phyloP scores from a whole-genome alignment of 2,888 invertebrate species.

The Scaeva pyrastri region DNA sequence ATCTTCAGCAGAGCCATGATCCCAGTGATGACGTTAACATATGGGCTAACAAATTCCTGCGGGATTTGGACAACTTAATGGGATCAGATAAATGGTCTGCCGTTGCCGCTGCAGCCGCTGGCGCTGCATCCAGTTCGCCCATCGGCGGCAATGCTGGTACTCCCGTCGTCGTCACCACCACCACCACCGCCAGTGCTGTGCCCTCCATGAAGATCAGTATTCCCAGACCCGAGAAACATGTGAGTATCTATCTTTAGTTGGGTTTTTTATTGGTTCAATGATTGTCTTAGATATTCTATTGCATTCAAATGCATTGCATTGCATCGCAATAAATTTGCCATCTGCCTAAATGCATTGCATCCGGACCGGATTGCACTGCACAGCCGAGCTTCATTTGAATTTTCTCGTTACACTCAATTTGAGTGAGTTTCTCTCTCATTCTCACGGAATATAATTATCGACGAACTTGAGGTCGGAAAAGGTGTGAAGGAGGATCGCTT shows the following conservation, averaged over 20 bases:
- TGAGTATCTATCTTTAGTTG: constrained; percentile 78
- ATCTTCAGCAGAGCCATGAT: constrained; percentile 65
- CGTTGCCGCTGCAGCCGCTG: constrained; percentile 45
- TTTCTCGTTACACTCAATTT: constrained; percentile 33
- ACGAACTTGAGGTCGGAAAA: neutral
- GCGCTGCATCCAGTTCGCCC: constrained; percentile 54
- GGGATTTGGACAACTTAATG: constrained; percentile 84
- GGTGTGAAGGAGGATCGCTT: constrained; percentile 41
- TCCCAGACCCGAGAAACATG: constrained; percentile 83
- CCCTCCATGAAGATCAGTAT: constrained; percentile 80
- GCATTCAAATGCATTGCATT: neutral
- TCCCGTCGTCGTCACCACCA: constrained; percentile 52
- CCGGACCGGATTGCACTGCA: constrained; percentile 21
- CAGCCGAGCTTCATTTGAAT: constrained; percentile 60
- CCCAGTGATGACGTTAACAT: constrained; percentile 82
- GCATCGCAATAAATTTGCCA: constrained; percentile 32
- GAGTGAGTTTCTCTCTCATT: neutral
- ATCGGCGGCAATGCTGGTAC: constrained; percentile 39
- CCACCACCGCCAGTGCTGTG: constrained; percentile 65
- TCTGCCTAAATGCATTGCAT: constrained; percentile 21
- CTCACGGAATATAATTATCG: neutral
- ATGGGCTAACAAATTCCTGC: constrained; percentile 84
- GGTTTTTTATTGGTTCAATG: constrained; percentile 42
- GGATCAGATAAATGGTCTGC: constrained; percentile 80
- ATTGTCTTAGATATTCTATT: constrained; percentile 59